A percentile compares a stretch with the other conserved stretches of the same genome.
These are phyloP conservation scores for Drosophila kohkoa DNA, from an alignment of 1,140 invertebrate species.

Conservation along the genomic window DNA sequence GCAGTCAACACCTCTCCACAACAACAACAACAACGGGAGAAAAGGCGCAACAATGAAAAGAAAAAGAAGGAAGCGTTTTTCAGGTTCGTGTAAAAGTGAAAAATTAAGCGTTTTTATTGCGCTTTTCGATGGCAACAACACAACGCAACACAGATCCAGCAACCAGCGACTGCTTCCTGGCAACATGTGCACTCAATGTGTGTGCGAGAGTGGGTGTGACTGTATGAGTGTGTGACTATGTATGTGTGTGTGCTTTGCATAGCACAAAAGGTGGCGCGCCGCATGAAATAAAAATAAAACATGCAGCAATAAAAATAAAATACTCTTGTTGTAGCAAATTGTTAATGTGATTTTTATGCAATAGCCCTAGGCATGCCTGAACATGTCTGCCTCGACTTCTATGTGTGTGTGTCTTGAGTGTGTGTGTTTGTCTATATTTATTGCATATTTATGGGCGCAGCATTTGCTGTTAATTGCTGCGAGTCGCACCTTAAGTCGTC, in stretches of 20 bases:
- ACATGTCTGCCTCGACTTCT: not conserved
- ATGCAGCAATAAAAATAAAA: slow-evolving; percentile 82
- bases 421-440: slow-evolving; percentile 47
- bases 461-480: slow-evolving; percentile 74
- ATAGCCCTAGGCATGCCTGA: slow-evolving; percentile 24
- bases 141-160: slow-evolving; percentile 47
- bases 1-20: slow-evolving; percentile 17
- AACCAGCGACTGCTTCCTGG: slow-evolving; percentile 41
- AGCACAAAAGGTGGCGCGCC: slow-evolving; percentile 70
- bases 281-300: slow-evolving; percentile 83
- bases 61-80: slow-evolving; percentile 47
- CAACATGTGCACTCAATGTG: slow-evolving; percentile 70
- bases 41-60: slow-evolving; percentile 25
- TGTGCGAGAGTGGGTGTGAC: slow-evolving; percentile 32
- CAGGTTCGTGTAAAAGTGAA: slow-evolving; percentile 74
- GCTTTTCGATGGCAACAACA: slow-evolving; percentile 68
- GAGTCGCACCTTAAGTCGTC: slow-evolving; percentile 31
- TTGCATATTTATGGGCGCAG: slow-evolving; percentile 68
- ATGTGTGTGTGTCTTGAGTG: not conserved
- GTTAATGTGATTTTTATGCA: slow-evolving; percentile 84
- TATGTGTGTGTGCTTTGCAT: slow-evolving; percentile 46
- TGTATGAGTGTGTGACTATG: slow-evolving; percentile 16
- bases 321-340: slow-evolving; percentile 81
- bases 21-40: slow-evolving; percentile 8
- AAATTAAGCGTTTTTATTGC: slow-evolving; percentile 84